Evolutionary conservation across 2,888 invertebrate species (phyloP).

Genomic region (Caenorhabditis panamensis): DNA sequence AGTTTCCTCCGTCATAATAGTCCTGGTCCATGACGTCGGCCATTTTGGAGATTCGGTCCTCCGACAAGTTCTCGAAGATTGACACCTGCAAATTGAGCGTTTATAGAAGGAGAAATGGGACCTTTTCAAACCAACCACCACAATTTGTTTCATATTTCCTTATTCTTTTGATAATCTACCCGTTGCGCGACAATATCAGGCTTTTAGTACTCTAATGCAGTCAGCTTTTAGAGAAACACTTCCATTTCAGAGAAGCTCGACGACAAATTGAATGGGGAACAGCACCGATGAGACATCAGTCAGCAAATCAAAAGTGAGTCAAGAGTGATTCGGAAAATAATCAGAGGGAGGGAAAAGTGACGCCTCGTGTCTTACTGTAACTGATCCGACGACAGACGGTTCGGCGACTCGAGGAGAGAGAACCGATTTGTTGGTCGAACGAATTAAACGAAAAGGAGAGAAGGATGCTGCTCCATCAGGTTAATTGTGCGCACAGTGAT

Average conservation of each 20-base stretch:
- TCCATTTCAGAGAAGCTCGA: constrained; percentile 12
- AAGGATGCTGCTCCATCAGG: constrained; percentile 12
- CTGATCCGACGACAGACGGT: constrained; percentile 42
- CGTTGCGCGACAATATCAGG: constrained; percentile 15
- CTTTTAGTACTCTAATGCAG: background rate
- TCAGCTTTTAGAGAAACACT: constrained; percentile 14
- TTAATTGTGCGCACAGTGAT: constrained; percentile 38
- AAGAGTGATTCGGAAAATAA: constrained; percentile 10
- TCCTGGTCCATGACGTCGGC: constrained; percentile 90
- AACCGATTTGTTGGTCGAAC: constrained; percentile 16
- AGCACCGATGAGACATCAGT: constrained; percentile 32
- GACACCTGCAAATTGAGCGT: constrained; percentile 68
- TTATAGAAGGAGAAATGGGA: background rate
- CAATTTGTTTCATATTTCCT: constrained; percentile 27
- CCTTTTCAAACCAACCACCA: constrained; percentile 29
- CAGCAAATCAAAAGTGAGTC: constrained; percentile 12
- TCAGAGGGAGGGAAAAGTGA: constrained; percentile 11
- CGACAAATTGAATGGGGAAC: background rate
- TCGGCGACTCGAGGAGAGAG: constrained; percentile 22
- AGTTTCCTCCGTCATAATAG: constrained; percentile 87
- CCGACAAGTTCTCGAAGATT: constrained; percentile 79
- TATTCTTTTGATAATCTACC: background rate
- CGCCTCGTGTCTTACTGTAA: constrained; percentile 36
- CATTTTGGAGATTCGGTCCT: constrained; percentile 85
- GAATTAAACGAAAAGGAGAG: constrained; percentile 25